Evolutionary conservation across 2,113 vertebrate genomes (phyloP).

Genomic region (Heliornis fulica): DNA sequence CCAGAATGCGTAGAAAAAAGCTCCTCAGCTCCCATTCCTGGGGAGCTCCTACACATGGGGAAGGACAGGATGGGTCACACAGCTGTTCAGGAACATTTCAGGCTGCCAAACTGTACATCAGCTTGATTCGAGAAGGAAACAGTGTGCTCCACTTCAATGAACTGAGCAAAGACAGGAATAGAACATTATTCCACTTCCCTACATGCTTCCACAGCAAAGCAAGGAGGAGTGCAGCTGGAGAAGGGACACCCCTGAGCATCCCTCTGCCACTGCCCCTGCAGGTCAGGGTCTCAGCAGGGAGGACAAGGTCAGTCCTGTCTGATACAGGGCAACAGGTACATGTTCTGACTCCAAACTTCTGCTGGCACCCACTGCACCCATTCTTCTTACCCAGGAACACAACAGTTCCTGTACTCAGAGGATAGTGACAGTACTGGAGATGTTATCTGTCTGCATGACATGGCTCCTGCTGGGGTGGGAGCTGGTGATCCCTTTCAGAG

Average conservation of each 20-base stretch:
- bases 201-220: not conserved
- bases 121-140: not conserved
- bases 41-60: not conserved
- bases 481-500: not conserved
- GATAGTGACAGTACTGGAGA: not conserved
- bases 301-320: not conserved
- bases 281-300: not conserved
- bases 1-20: not conserved
- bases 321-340: not conserved
- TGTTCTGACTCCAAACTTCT: rapidly evolving
- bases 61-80: not conserved
- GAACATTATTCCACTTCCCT: not conserved
- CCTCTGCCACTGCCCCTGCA: rapidly evolving
- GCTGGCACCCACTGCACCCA: rapidly evolving
- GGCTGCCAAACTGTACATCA: not conserved
- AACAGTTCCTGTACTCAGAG: not conserved
- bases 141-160: not conserved
- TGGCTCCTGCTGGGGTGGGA: not conserved
- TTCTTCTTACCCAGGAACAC: rapidly evolving
- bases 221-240: not conserved
- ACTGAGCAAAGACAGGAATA: not conserved
- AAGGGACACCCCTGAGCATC: not conserved
- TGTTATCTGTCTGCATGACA: not conserved
- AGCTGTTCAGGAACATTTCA: not conserved
- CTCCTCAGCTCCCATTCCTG: not conserved